Conservation (phyloP, 2,113 vertebrate genomes). For the Zapornia atra region DNA sequence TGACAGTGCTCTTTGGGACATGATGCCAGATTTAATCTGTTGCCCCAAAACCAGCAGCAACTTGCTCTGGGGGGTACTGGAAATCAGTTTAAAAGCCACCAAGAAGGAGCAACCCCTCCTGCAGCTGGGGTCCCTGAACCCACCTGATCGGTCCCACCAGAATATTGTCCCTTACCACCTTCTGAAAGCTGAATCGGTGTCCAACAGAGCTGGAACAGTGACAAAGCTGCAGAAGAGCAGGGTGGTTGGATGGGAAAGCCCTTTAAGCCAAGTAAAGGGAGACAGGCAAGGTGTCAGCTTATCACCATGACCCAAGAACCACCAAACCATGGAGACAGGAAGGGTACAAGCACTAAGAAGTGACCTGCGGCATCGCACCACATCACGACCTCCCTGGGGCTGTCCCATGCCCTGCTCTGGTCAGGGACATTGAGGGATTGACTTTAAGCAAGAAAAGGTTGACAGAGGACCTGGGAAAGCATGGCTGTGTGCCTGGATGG, state of each 20-base stretch:
- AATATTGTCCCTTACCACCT: background rate
- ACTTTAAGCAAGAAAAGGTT: background rate
- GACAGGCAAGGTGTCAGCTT: background rate
- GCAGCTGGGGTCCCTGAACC: accelerated
- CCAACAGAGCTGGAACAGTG: background rate
- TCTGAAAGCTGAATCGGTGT: background rate
- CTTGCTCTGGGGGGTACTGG: background rate
- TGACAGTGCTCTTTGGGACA: constrained; percentile 25
- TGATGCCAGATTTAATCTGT: constrained; percentile 4
- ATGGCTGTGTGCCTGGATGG: background rate
- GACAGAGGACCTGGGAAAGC: background rate
- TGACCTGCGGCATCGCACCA: accelerated
- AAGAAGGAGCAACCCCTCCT: background rate
- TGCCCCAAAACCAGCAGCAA: background rate
- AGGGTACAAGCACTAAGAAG: background rate
- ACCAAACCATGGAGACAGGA: background rate
- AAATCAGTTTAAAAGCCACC: background rate
- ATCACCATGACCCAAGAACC: background rate
- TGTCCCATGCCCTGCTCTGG: background rate
- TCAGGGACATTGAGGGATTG: background rate
- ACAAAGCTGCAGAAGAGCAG: background rate
- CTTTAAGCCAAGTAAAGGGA: background rate
- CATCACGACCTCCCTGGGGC: background rate
- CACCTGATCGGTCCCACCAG: background rate
- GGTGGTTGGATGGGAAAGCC: background rate